Base-by-base conservation (phyloP, 2,888 invertebrate species). In the Rhyacophila evoluta region DNA sequence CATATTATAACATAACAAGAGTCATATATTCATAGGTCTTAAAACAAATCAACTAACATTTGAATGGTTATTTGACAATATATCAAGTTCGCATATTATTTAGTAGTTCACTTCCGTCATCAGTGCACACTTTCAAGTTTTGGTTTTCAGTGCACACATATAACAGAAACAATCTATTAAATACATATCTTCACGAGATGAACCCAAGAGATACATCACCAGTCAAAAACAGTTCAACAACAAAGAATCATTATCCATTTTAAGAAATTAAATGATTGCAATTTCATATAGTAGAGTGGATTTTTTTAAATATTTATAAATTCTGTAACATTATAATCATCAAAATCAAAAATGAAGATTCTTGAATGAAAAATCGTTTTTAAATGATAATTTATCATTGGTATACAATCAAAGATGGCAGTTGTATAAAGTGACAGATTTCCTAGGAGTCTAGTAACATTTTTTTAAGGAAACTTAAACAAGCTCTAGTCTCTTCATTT, bases 401-500 rank as follows among this genome's bases (percentile, higher is more conserved):
- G 19, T 12, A 55, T 55, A 2, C 55, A 19, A 55, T 25, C 10
- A 2, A 19, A 55, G 25, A 55, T 55, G 55, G 55, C 15, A 6
- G 55, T 55, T 55, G 12, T 19, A 19, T 19, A 55, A 4, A 55
- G 55, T 55, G 55, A 55, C 55, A 55, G 55, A 55, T 55, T 55
- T 55, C 55, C 55, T 55, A 55, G 55, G 55, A 55, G 55, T 55
- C 55, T 55, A 55, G 55, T 25, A 55, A 55, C 55, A 19, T 19
- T 10, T 10, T 1, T 10, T 2, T 2, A 19, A 8, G 6, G 25
- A 2, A 2, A 25, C 19, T 75, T 91, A 92, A 84, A 90, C 87
- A 84, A 92, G 87, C 84, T 92, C 94, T 87, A 94, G 91, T 88
- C 95, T 93, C 86, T 94, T 94, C 97, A 97, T 97, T 90, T 95